A percentile compares a stretch with the other conserved stretches of the same genome.
phyloP scores from a whole-genome alignment of 2,797 vertebrate species.

The Myotis planiceps region DNA sequence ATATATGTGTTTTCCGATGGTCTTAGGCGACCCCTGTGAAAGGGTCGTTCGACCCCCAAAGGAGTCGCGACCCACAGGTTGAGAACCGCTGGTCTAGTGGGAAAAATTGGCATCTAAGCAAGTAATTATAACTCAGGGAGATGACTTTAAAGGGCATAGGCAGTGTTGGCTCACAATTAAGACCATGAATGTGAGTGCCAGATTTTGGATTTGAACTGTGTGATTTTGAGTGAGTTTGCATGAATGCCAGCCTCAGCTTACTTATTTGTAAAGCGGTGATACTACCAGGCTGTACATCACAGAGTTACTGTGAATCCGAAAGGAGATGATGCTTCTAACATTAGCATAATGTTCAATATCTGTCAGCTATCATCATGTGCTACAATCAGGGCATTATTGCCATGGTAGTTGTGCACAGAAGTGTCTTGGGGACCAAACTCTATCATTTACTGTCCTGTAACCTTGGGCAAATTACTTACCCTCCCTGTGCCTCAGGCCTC shows the following conservation, averaged over 20 bases:
- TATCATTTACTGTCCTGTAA: not conserved
- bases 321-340: not conserved
- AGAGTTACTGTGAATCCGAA: not conserved
- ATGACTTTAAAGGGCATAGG: not conserved
- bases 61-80: too few species aligned
- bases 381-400: too few species aligned
- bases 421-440: not conserved
- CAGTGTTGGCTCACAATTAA: not conserved
- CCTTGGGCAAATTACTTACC: not conserved
- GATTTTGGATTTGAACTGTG: not conserved
- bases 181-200: not conserved
- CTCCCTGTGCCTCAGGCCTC: not conserved
- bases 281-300: accelerated
- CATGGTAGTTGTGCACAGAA: not conserved
- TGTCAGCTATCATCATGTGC: not conserved
- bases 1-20: too few species aligned
- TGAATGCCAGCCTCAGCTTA: not conserved
- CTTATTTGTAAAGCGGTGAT: not conserved
- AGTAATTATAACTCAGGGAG: not conserved
- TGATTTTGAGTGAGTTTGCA: not conserved
- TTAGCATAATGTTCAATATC: not conserved
- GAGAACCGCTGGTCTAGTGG: not conserved
- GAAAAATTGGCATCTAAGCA: not conserved
- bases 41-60: too few species aligned
- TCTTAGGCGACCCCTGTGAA: too few species aligned